phyloP scores from a whole-genome alignment of 2,113 vertebrate genomes.

The Corvus moneduloides region DNA sequence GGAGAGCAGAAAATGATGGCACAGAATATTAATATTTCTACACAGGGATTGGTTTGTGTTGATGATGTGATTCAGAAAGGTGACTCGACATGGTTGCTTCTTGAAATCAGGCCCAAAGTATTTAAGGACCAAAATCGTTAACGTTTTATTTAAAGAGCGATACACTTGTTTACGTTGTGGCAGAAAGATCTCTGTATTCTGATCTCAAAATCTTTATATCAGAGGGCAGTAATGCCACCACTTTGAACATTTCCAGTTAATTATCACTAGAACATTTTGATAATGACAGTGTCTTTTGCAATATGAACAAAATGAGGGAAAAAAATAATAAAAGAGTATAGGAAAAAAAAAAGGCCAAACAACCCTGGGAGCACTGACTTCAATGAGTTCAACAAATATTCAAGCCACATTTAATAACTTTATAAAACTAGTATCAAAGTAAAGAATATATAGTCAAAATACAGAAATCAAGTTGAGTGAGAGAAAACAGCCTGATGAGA shows the following conservation, averaged over 20 bases:
- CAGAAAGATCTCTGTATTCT: not conserved
- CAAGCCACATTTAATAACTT: constrained; percentile 71
- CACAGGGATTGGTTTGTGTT: not conserved
- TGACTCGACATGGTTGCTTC: constrained; percentile 1
- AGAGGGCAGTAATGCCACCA: constrained; percentile 10
- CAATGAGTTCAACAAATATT: constrained; percentile 50
- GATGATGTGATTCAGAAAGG: not conserved
- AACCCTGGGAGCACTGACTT: constrained; percentile 41
- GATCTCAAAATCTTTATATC: not conserved
- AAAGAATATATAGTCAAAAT: constrained; percentile 69
- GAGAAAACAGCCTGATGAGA: constrained; percentile 51
- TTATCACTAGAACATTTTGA: constrained; percentile 7
- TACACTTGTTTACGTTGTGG: not conserved
- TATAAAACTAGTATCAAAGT: constrained; percentile 70
- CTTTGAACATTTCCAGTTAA: constrained; percentile 30
- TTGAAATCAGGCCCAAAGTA: constrained; percentile 53
- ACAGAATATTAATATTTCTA: not conserved
- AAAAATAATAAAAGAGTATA: not conserved
- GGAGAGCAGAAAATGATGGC: constrained; percentile 19
- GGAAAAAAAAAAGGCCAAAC: not conserved
- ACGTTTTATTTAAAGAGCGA: constrained; percentile 45
- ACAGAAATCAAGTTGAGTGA: constrained; percentile 60
- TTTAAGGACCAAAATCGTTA: constrained; percentile 36
- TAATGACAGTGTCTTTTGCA: not conserved
- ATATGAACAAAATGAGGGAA: not conserved